Evolutionary conservation across 2,797 vertebrate genomes (phyloP).

Genomic region (Borostomias antarcticus): DNA sequence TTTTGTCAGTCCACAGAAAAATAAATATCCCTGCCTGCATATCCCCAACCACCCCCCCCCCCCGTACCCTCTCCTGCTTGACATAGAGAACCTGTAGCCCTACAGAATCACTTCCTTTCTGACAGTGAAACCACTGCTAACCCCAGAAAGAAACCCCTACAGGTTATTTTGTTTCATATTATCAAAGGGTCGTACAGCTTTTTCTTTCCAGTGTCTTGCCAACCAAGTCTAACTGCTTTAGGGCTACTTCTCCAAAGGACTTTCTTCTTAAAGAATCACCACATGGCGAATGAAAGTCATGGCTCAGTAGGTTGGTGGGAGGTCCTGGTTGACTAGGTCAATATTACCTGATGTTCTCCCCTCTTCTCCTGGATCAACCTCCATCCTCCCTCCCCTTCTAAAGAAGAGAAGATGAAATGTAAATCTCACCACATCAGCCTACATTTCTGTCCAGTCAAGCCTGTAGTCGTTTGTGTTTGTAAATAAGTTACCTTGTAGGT

Average conservation of each 20-base stretch:
- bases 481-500: slow-evolving; percentile 13
- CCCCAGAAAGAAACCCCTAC: background rate
- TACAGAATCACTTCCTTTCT: background rate
- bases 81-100: slow-evolving; percentile 1
- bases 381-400: background rate
- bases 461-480: slow-evolving; percentile 9
- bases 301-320: no score
- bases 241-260: slow-evolving; percentile 4
- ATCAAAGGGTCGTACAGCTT: slow-evolving; percentile 9
- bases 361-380: background rate
- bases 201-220: background rate
- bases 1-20: no score
- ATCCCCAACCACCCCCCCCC: background rate
- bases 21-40: background rate
- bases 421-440: slow-evolving; percentile 12
- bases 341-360: no score
- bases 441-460: slow-evolving; percentile 4
- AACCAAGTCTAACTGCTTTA: slow-evolving; percentile 10
- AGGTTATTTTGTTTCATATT: background rate
- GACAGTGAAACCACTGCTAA: background rate
- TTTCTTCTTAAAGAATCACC: background rate
- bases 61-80: background rate
- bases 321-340: no score
- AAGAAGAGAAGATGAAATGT: slow-evolving; percentile 9
- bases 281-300: background rate